These are phyloP conservation scores for Drosophila seclusa DNA, from an alignment of 2,888 invertebrate species.

Conservation along the genomic window DNA sequence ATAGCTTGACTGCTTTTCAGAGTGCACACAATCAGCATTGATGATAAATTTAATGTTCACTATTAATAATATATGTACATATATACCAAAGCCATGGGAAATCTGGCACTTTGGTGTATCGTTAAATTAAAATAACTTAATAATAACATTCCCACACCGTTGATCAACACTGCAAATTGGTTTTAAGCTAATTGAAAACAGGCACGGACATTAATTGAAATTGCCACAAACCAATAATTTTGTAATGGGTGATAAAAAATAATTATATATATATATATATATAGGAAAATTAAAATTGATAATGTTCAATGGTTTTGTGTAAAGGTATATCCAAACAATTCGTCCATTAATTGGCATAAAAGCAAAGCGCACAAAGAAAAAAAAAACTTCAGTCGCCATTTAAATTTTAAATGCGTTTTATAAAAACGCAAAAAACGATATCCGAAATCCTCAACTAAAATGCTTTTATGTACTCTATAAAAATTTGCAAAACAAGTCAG, in stretches of 20 bases:
- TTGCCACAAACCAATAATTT: conserved; percentile 42
- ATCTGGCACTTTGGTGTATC: conserved; percentile 6
- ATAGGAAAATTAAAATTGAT: conserved; percentile 56
- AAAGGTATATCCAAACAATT: conserved; percentile 61
- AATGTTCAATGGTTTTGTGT: conserved; percentile 56
- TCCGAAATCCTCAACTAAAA: conserved; percentile 36
- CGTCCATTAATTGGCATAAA: conserved; percentile 71
- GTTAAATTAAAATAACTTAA: conserved; percentile 32
- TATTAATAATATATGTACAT: conserved; percentile 21
- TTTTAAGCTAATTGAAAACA: conserved; percentile 60
- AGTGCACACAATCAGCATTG: not conserved
- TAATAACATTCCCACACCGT: conserved; percentile 24
- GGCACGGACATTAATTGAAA: conserved; percentile 52
- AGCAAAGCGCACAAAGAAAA: conserved; percentile 30
- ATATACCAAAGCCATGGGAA: conserved; percentile 21
- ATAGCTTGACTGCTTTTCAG: not conserved
- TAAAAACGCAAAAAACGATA: conserved; percentile 19
- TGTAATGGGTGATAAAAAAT: conserved; percentile 11
- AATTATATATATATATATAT: conserved; percentile 1
- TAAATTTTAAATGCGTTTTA: conserved; percentile 49
- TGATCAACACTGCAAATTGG: conserved; percentile 36
- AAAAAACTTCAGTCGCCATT: conserved; percentile 4
- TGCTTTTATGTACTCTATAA: conserved; percentile 72
- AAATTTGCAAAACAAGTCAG: conserved; percentile 66
- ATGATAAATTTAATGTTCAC: conserved; percentile 1